Evolutionary conservation across 2,888 invertebrate species (phyloP), one percentile per base, ranked within the genome.

Genomic region (Nemotelus nigrinus): DNA sequence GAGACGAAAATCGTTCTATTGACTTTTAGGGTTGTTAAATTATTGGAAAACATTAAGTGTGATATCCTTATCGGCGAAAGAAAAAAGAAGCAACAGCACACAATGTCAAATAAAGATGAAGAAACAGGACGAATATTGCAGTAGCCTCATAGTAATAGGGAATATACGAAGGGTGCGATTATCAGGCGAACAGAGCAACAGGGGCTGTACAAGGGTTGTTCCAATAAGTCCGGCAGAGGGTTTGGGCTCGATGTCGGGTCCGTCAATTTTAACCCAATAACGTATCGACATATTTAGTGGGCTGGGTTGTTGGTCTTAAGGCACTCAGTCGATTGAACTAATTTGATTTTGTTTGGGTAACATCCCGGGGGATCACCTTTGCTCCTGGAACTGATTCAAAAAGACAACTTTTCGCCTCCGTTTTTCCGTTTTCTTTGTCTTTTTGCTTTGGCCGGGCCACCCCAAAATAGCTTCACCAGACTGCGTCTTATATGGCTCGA

Each of bases 281-380:
- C 47, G 74, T 74, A 74, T 74, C 74, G 74, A 74, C 63, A 63
- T 74, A 74, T 74, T 74, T 74, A 74, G 74, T 74, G 74, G 74
- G 74, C 48, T 74, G 74, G 60, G 60, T 60, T 74, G 43, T 43
- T 70, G 47, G 63, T 48, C 74, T 74, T 74, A 74, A 74, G 63
- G 74, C 74, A 74, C 74, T 74, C 74, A 74, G 74, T 74, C 74
- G 60, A 74, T 74, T 74, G 74, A 50, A 74, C 74, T 74, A 74
- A 74, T 74, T 74, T 63, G 74, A 74, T 74, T 74, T 74, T 74
- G 74, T 60, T 74, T 60, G 60, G 74, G 74, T 74, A 63, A 74
- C 74, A 74, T 74, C 74, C 74, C 74, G 63, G 74, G 74, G 74
- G 74, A 74, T 74, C 74, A 63, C 76, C 76, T 76, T 76, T 67